phyloP scores from a whole-genome alignment of 2,797 vertebrate species.

The Naso thynnoides region DNA sequence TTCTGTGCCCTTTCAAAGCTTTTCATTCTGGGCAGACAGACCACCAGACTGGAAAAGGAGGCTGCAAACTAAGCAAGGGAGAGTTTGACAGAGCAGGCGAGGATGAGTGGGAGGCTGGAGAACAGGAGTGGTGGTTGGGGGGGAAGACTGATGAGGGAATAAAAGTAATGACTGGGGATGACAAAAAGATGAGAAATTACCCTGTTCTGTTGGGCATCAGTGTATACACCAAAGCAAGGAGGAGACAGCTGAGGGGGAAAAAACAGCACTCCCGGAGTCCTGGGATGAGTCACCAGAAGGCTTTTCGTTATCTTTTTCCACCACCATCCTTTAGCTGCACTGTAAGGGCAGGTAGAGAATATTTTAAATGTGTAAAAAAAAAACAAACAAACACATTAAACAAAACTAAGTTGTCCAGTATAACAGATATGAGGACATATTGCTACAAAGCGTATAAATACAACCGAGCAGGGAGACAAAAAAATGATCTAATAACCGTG shows the following conservation, averaged over 20 bases:
- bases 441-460: conserved; percentile 10
- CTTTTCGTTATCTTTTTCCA: not conserved
- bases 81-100: conserved; percentile 4
- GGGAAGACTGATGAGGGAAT: conserved; percentile 12
- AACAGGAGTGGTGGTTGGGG: too few species aligned
- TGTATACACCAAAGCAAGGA: conserved; percentile 24
- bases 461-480: not conserved
- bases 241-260: not conserved
- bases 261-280: conserved; percentile 4
- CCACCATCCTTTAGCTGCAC: conserved; percentile 9
- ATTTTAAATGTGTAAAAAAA: not conserved
- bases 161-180: conserved; percentile 22
- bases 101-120: not conserved
- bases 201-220: conserved; percentile 23
- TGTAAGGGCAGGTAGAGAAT: not conserved
- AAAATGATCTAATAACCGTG: conserved; percentile 9
- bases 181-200: conserved; percentile 39
- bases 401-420: conserved; percentile 3
- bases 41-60: not conserved
- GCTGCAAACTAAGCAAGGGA: not conserved
- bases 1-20: conserved; percentile 14
- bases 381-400: not conserved
- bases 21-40: conserved; percentile 25
- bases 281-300: conserved; percentile 56
- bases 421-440: not conserved